phyloP scores from a whole-genome alignment of 2,113 vertebrate genomes.

The Ranitomeya imitator region DNA sequence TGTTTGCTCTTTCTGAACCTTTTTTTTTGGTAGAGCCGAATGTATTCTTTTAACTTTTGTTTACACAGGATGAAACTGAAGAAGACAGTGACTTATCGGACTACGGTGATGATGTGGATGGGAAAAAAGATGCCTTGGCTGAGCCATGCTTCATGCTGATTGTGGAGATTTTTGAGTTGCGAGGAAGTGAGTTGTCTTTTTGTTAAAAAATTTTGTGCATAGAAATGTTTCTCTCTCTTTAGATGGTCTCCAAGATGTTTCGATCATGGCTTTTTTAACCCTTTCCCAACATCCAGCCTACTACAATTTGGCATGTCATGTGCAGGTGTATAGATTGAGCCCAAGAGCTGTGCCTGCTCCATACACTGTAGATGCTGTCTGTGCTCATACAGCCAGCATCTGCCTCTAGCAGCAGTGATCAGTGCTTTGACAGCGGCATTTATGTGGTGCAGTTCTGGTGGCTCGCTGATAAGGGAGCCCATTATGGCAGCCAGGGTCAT shows the following conservation, averaged over 20 bases:
- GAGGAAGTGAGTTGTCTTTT: constrained; percentile 88
- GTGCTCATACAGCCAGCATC: too few species aligned
- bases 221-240: background rate
- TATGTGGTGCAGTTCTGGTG: too few species aligned
- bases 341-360: too few species aligned
- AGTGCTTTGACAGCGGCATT: too few species aligned
- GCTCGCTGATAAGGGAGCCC: too few species aligned
- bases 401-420: too few species aligned
- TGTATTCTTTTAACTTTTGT: background rate
- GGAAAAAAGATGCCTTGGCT: constrained; percentile 87
- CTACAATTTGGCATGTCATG: too few species aligned
- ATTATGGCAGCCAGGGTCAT: too few species aligned
- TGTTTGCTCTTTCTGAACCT: background rate
- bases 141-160: constrained; percentile 98
- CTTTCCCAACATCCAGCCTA: too few species aligned
- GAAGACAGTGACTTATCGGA: constrained; percentile 93
- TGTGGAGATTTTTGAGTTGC: constrained; percentile 96
- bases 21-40: background rate
- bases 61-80: constrained; percentile 76
- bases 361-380: too few species aligned
- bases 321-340: too few species aligned
- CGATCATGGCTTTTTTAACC: too few species aligned
- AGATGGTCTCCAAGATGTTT: background rate
- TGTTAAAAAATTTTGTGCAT: background rate
- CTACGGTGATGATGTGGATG: constrained; percentile 86